Evolutionary conservation across 2,888 invertebrate species (phyloP).

Genomic region (Ptychoptera contaminata): DNA sequence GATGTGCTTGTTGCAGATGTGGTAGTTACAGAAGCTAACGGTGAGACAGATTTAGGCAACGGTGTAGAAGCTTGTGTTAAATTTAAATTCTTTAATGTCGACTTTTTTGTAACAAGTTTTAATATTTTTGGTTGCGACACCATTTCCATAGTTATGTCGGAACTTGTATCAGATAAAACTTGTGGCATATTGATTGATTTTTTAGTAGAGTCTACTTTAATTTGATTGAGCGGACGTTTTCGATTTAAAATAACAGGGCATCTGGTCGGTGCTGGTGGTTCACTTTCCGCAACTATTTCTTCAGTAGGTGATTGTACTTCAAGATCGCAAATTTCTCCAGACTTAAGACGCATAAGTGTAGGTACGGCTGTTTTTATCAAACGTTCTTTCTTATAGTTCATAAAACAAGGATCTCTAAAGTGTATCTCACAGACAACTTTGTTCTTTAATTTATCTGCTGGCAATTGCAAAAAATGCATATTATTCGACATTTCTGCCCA

Average conservation of each 20-base stretch:
- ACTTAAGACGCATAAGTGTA: slow-evolving; percentile 24
- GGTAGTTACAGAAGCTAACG: too few species aligned
- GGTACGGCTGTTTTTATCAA: slow-evolving; percentile 33
- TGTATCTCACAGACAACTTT: slow-evolving; percentile 36
- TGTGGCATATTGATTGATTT: too few species aligned
- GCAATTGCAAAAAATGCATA: slow-evolving; percentile 24
- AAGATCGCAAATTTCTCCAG: slow-evolving; percentile 19
- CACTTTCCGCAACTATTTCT: not conserved
- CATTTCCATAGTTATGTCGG: too few species aligned
- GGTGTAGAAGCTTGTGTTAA: too few species aligned
- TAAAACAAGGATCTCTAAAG: slow-evolving; percentile 34
- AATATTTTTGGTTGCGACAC: too few species aligned
- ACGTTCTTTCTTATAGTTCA: slow-evolving; percentile 32
- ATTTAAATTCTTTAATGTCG: too few species aligned
- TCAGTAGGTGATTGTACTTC: slow-evolving; percentile 15
- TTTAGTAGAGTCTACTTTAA: too few species aligned
- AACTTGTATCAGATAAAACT: too few species aligned
- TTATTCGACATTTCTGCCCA: slow-evolving; percentile 30
- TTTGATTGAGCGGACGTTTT: too few species aligned
- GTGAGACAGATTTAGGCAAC: too few species aligned
- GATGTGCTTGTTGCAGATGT: too few species aligned
- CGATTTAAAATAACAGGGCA: not conserved
- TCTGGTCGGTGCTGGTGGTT: not conserved
- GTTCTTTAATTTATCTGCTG: slow-evolving; percentile 29
- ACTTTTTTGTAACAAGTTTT: too few species aligned